Evolutionary conservation across 2,888 invertebrate genomes (phyloP).

Genomic region (Rotaria macrura): DNA sequence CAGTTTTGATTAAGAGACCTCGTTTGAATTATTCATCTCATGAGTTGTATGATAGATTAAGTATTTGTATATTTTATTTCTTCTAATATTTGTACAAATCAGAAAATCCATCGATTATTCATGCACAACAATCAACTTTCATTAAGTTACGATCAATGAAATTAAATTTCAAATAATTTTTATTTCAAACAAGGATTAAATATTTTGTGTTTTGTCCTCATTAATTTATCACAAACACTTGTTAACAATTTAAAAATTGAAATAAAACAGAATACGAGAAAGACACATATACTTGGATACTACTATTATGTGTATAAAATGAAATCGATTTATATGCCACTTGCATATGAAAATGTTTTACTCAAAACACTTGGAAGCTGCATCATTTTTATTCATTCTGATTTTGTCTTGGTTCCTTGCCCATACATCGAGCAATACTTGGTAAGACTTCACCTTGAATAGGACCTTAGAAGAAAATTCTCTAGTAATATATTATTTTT

Average conservation of each 20-base stretch:
- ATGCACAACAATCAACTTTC: background rate
- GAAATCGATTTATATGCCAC: too few species aligned
- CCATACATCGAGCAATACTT: background rate
- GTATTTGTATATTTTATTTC: background rate
- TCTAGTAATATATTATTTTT: too few species aligned
- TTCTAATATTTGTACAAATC: background rate
- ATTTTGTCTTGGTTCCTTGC: background rate
- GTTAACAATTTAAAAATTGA: too few species aligned
- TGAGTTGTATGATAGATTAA: background rate
- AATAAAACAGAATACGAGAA: background rate
- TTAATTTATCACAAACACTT: too few species aligned
- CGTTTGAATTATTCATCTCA: background rate
- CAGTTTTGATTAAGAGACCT: background rate
- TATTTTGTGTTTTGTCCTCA: too few species aligned
- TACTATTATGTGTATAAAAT: too few species aligned
- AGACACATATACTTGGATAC: background rate
- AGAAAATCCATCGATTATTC: background rate
- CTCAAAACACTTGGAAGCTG: too few species aligned
- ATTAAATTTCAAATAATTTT: background rate
- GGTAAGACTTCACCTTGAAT: slow-evolving; percentile 32
- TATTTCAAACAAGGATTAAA: background rate
- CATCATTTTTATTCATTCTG: background rate
- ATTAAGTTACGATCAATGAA: background rate
- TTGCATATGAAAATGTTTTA: too few species aligned
- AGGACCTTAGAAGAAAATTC: background rate